Evolutionary conservation across 2,888 invertebrate genomes (phyloP).

Genomic region (Autographa gamma): DNA sequence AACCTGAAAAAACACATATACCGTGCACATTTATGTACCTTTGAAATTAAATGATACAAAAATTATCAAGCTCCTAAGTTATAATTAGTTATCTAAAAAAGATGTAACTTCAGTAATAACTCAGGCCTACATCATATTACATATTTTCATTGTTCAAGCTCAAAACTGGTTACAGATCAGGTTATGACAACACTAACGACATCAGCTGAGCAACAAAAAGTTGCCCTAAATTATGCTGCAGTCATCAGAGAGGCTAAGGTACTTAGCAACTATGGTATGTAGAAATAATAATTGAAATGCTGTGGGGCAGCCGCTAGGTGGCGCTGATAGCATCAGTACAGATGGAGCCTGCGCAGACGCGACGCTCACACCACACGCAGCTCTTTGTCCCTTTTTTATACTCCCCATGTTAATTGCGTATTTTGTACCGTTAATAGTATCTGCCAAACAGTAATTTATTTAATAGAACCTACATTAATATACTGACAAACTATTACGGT

Average conservation of each 20-base stretch:
- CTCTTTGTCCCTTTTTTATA: conserved; percentile 40
- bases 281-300: conserved; percentile 56
- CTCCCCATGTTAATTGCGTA: conserved; percentile 38
- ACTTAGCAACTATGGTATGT: conserved; percentile 30
- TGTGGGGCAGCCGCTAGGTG: conserved; percentile 40
- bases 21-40: no score
- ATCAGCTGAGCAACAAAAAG: conserved; percentile 12
- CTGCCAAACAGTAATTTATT: conserved; percentile 25
- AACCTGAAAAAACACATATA: neutral
- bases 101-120: neutral
- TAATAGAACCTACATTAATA: conserved; percentile 25
- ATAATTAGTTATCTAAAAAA: neutral
- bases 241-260: conserved; percentile 11
- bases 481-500: conserved; percentile 33
- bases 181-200: conserved; percentile 17
- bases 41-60: neutral
- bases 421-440: conserved; percentile 34
- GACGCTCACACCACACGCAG: conserved; percentile 32
- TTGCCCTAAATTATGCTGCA: neutral
- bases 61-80: neutral
- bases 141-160: neutral
- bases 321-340: conserved; percentile 56
- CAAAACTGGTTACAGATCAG: neutral
- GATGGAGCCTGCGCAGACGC: conserved; percentile 42
- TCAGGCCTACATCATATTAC: neutral